Conservation (phyloP, 2,113 vertebrate genomes). For the Verasper variegatus region DNA sequence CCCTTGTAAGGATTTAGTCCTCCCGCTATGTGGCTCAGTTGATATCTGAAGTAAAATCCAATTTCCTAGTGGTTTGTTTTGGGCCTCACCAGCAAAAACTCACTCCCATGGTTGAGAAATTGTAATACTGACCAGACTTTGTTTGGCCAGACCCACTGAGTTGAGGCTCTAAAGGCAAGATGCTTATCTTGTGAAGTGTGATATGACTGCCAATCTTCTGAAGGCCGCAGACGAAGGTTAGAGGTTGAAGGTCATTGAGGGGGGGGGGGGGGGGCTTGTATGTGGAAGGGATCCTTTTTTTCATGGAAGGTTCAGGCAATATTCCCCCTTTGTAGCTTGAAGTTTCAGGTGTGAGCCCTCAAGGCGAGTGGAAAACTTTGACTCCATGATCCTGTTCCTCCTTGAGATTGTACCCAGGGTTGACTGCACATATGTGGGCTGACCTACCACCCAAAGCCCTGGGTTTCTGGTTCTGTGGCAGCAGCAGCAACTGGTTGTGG, state of each 20-base stretch:
- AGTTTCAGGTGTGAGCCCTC: slow-evolving; percentile 33
- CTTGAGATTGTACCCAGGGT: slow-evolving; percentile 10
- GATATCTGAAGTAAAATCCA: slow-evolving; percentile 34
- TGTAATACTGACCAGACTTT: slow-evolving; percentile 39
- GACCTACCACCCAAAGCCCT: slow-evolving; percentile 25
- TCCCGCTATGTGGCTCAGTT: slow-evolving; percentile 18
- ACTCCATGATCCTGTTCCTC: slow-evolving; percentile 17
- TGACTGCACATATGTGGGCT: slow-evolving; percentile 18
- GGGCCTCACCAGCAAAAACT: slow-evolving; percentile 1
- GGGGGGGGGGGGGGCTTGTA: slow-evolving; percentile 51
- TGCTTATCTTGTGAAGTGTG: slow-evolving; percentile 36
- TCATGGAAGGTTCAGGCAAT: slow-evolving; percentile 27
- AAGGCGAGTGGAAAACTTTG: slow-evolving; percentile 9
- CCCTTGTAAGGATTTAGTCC: slow-evolving; percentile 4
- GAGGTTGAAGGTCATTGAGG: slow-evolving; percentile 67
- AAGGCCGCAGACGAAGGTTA: slow-evolving; percentile 46
- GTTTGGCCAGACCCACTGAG: slow-evolving; percentile 25
- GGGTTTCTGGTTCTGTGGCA: slow-evolving; percentile 4
- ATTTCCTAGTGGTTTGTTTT: slow-evolving; percentile 57
- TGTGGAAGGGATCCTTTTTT: slow-evolving; percentile 16
- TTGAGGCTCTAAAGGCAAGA: slow-evolving; percentile 52
- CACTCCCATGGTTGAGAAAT: slow-evolving; percentile 17
- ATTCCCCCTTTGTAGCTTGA: slow-evolving; percentile 42
- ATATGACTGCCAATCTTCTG: slow-evolving; percentile 58
- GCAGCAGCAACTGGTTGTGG: no score